phyloP scores from a whole-genome alignment of 2,888 invertebrate genomes.

The Doris montereyensis region DNA sequence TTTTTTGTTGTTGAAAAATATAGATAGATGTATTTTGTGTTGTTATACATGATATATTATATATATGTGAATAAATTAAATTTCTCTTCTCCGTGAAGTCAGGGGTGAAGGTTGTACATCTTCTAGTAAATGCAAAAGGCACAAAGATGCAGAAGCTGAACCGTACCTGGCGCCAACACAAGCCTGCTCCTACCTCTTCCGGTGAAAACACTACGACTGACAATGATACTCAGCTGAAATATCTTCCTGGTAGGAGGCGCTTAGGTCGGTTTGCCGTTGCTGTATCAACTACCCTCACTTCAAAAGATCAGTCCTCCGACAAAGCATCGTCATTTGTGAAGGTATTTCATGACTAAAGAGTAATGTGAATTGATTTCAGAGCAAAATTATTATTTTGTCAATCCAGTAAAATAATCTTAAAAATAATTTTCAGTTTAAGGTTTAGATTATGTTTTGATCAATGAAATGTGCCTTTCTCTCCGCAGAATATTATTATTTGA shows the following conservation, averaged over 20 bases:
- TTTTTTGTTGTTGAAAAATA: too few species aligned
- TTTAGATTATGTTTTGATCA: background rate
- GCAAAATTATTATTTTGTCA: background rate
- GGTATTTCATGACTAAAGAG: too few species aligned
- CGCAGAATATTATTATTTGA: too few species aligned
- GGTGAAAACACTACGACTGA: background rate
- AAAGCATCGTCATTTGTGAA: too few species aligned
- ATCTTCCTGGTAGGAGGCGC: too few species aligned
- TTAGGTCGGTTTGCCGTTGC: background rate
- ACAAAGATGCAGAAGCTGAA: background rate
- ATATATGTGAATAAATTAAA: too few species aligned
- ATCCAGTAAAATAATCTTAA: background rate
- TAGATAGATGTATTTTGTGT: background rate
- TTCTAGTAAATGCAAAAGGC: background rate
- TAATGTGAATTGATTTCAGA: too few species aligned
- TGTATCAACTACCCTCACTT: background rate
- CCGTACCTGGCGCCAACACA: background rate
- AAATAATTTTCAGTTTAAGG: background rate
- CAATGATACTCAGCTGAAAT: too few species aligned
- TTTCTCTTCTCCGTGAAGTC: too few species aligned
- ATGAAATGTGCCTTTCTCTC: too few species aligned
- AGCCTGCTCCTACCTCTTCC: background rate
- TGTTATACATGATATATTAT: too few species aligned
- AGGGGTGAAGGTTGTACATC: too few species aligned
- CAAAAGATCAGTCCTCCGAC: background rate